Conservation (phyloP, 2,113 vertebrate species). For the Tetrao urogallus region DNA sequence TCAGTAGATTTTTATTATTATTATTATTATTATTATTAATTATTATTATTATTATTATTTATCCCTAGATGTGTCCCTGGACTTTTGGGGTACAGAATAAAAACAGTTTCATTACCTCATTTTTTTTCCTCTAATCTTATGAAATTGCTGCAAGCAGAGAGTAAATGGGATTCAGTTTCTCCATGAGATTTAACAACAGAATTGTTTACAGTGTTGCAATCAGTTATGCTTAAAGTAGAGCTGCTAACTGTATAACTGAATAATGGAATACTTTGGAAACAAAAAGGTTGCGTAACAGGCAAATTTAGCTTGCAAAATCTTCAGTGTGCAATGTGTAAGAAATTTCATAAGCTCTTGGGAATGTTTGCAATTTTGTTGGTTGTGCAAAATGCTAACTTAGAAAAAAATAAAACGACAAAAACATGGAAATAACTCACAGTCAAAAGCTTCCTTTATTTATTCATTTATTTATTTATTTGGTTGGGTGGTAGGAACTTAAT, state of each 20-base stretch:
- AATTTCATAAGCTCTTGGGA: neutral
- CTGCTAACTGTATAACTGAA: slow-evolving; percentile 53
- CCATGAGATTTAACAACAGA: slow-evolving; percentile 32
- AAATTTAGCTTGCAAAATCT: slow-evolving; percentile 28
- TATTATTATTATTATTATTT: neutral
- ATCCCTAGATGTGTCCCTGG: neutral
- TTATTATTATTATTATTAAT: neutral
- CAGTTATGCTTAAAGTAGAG: slow-evolving; percentile 59
- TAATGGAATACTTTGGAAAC: slow-evolving; percentile 37
- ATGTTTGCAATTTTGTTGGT: neutral
- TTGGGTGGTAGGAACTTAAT: neutral
- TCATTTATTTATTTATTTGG: neutral
- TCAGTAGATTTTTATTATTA: neutral
- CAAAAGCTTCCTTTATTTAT: neutral
- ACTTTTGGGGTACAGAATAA: neutral
- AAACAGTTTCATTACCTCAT: neutral
- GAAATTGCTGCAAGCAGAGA: neutral
- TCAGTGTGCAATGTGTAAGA: neutral
- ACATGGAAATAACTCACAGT: neutral
- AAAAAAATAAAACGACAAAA: neutral
- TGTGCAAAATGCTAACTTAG: neutral
- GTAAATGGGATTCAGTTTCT: slow-evolving; percentile 54
- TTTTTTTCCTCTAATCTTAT: neutral
- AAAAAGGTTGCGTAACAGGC: slow-evolving; percentile 44
- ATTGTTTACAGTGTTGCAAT: slow-evolving; percentile 57